phyloP scores from a whole-genome alignment of 53 echinoderm and acorn worm species.

The Holothuria scabra region DNA sequence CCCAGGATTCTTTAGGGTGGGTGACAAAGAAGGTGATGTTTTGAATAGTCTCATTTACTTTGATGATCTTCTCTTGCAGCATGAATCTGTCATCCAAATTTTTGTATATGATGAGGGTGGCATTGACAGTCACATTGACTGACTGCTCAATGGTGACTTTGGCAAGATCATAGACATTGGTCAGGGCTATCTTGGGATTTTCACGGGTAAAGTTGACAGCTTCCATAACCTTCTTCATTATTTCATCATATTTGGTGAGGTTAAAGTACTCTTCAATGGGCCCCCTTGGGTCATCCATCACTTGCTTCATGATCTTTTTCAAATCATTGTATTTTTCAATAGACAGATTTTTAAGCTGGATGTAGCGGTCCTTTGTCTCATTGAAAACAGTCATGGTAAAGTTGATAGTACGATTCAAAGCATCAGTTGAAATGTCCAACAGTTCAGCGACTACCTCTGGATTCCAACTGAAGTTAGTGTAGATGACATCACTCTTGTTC shows the following conservation, averaged over 20 bases:
- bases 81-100: constrained; percentile 10
- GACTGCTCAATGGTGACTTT: constrained; percentile 28
- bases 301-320: background rate
- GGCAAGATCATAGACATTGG: constrained; percentile 16
- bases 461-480: constrained; percentile 99
- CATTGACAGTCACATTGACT: constrained; percentile 19
- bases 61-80: constrained; percentile 25
- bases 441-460: constrained; percentile 68
- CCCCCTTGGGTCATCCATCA: constrained; percentile 47
- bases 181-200: constrained; percentile 51
- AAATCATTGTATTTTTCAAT: background rate
- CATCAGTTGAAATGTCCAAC: constrained; percentile 12
- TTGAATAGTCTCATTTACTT: constrained; percentile 35
- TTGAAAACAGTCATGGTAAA: constrained; percentile 60
- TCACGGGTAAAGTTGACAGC: constrained; percentile 54
- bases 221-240: constrained; percentile 19
- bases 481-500: constrained; percentile 90
- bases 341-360: background rate
- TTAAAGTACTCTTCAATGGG: constrained; percentile 48
- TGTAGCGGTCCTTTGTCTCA: constrained; percentile 52
- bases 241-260: constrained; percentile 33
- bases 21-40: constrained; percentile 36
- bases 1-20: constrained; percentile 54
- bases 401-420: constrained; percentile 68
- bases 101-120: background rate